Conservation (phyloP, 2,888 invertebrate genomes). For the Limnephilus rhombicus region DNA sequence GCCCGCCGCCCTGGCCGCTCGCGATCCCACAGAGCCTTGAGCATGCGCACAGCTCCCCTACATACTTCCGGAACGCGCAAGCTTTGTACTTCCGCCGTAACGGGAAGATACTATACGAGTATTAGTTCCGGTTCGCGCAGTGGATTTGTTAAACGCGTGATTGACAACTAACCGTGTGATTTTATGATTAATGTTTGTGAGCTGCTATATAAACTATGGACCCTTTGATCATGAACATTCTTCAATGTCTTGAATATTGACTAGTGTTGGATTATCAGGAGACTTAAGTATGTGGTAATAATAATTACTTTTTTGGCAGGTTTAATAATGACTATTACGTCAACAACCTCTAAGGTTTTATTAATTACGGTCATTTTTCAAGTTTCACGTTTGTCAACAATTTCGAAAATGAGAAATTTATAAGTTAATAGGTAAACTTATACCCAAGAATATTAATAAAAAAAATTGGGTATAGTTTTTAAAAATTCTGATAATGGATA, state of each 20-base stretch:
- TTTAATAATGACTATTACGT: no score
- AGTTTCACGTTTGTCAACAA: not conserved
- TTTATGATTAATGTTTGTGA: not conserved
- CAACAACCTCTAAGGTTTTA: no score
- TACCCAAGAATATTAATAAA: not conserved
- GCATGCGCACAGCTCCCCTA: slow-evolving; percentile 25
- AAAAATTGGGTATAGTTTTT: no score
- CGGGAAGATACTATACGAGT: not conserved
- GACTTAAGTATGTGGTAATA: not conserved
- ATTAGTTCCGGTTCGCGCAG: not conserved
- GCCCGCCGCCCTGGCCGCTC: slow-evolving; percentile 41
- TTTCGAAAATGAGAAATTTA: not conserved
- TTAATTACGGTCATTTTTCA: not conserved
- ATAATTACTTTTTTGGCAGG: not conserved
- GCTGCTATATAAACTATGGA: not conserved
- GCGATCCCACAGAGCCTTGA: slow-evolving; percentile 10
- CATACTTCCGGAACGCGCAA: not conserved
- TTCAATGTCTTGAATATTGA: not conserved
- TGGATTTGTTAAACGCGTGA: not conserved
- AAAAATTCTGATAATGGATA: not conserved
- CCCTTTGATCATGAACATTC: not conserved
- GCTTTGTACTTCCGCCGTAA: slow-evolving; percentile 2
- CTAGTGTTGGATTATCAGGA: not conserved
- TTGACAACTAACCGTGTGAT: not conserved
- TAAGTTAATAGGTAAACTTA: not conserved